These are phyloP conservation scores for Phytoseiulus persimilis DNA, from an alignment of 2,888 invertebrate genomes.

Conservation along the genomic window DNA sequence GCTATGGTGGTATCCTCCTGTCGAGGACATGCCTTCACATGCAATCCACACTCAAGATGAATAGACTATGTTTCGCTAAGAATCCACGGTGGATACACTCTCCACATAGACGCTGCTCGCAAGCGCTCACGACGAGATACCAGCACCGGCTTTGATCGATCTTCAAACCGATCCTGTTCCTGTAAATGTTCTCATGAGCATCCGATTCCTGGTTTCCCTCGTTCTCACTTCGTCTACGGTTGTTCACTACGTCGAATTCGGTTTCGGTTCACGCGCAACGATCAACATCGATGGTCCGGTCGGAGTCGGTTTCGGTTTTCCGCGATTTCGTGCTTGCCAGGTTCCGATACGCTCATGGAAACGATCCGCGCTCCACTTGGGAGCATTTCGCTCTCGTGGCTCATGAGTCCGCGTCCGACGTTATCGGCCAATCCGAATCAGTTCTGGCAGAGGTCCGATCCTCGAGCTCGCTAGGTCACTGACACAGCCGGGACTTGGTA, in stretches of 20 bases:
- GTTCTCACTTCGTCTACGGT: background rate
- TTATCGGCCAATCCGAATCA: too few relatives aligned
- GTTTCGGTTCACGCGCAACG: background rate
- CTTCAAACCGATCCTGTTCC: background rate
- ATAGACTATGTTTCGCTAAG: background rate
- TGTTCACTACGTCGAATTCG: background rate
- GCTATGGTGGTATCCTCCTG: constrained; percentile 37
- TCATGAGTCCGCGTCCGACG: too few relatives aligned
- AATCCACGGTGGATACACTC: constrained; percentile 32
- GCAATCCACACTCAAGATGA: constrained; percentile 5
- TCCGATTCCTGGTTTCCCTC: background rate
- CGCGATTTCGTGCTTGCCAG: too few relatives aligned
- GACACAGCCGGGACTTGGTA: background rate
- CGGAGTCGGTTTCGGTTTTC: background rate
- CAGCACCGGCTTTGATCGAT: background rate
- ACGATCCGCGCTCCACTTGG: background rate
- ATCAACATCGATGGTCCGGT: background rate
- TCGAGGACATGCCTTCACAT: constrained; percentile 19
- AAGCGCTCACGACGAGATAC: background rate
- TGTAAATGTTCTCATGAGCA: background rate
- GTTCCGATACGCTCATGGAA: too few relatives aligned
- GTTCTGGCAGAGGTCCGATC: too few relatives aligned
- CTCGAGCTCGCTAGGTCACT: background rate
- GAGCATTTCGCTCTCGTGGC: background rate
- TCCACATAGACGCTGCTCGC: constrained; percentile 30